Conservation (phyloP, 2,888 invertebrate species). For the Asteroscopus sphinx region DNA sequence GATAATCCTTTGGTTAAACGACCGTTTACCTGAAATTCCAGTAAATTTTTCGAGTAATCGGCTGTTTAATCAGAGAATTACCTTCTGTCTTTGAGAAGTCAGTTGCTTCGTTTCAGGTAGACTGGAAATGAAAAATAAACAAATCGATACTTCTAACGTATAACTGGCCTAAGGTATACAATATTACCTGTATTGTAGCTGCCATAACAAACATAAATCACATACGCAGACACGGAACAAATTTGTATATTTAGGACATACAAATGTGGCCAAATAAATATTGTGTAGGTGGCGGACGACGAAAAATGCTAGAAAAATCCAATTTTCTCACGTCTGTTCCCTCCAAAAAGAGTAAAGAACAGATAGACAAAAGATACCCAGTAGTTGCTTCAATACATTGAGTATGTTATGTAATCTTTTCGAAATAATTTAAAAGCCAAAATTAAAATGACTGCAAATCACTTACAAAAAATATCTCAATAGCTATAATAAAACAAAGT, state of each 20-base stretch:
- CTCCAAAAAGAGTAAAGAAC: slow-evolving; percentile 14
- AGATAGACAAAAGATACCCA: background rate
- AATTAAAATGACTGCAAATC: too few species aligned
- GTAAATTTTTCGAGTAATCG: too few species aligned
- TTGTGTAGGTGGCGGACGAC: slow-evolving; percentile 22
- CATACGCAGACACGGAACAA: slow-evolving; percentile 25
- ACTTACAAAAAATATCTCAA: too few species aligned
- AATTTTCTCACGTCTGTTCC: slow-evolving; percentile 32
- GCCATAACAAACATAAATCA: slow-evolving; percentile 31
- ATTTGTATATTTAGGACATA: slow-evolving; percentile 45
- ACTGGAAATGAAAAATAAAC: slow-evolving; percentile 10
- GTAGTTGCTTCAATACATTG: too few species aligned
- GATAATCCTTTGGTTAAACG: too few species aligned
- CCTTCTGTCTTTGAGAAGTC: slow-evolving; percentile 11
- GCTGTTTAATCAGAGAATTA: too few species aligned
- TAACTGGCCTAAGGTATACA: background rate
- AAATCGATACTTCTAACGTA: background rate
- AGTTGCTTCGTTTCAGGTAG: slow-evolving; percentile 6
- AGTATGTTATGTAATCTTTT: too few species aligned
- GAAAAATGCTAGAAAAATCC: slow-evolving; percentile 30
- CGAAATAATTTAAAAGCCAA: too few species aligned
- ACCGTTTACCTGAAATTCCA: too few species aligned
- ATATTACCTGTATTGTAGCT: slow-evolving; percentile 10
- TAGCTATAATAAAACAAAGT: too few species aligned
- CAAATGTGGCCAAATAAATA: slow-evolving; percentile 40